phyloP scores from a whole-genome alignment of 2,113 vertebrate species.

The Catharus fuscescens region DNA sequence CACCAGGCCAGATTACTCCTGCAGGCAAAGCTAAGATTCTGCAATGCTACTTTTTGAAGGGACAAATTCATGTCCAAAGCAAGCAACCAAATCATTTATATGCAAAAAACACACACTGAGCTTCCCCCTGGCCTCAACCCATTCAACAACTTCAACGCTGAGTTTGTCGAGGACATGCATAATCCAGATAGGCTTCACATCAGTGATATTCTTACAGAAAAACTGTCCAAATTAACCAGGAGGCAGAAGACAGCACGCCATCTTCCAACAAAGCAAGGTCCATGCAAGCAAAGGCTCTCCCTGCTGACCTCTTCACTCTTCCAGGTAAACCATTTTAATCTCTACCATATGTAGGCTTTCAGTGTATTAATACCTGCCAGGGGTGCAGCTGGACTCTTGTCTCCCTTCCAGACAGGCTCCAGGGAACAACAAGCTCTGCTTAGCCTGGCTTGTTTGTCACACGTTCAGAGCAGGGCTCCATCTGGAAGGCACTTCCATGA shows the following conservation, averaged over 20 bases:
- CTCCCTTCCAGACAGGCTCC: background rate
- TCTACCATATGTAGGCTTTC: background rate
- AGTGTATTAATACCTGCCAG: background rate
- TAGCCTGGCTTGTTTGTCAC: background rate
- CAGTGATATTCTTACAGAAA: background rate
- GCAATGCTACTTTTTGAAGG: background rate
- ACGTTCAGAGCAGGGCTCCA: background rate
- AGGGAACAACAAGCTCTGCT: background rate
- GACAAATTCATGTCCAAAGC: background rate
- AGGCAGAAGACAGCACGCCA: background rate
- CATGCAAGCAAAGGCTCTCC: background rate
- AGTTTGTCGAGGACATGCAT: background rate
- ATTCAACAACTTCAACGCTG: background rate
- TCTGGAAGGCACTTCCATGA: background rate
- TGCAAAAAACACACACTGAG: background rate
- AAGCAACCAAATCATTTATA: background rate
- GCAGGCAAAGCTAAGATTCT: background rate
- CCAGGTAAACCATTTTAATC: background rate
- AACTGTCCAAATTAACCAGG: background rate
- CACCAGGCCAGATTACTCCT: background rate
- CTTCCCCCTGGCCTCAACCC: background rate
- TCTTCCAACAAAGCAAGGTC: background rate
- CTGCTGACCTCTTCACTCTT: background rate
- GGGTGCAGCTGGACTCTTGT: background rate
- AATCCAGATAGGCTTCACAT: background rate